These are phyloP conservation scores for Vultur gryphus DNA, from an alignment of 2,797 vertebrate species.

Conservation along the genomic window DNA sequence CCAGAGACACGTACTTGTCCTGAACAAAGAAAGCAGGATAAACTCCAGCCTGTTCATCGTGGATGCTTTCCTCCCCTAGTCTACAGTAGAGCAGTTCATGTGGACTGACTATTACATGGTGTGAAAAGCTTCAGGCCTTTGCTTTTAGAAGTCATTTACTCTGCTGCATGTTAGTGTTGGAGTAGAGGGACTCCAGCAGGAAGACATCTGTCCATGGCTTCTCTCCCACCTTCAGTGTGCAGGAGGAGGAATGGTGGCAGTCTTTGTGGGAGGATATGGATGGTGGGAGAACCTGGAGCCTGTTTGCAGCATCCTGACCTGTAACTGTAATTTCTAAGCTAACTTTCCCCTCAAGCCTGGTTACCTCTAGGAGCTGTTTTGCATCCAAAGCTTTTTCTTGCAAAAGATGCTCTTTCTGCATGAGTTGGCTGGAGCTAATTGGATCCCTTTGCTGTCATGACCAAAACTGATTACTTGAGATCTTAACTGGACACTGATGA, in stretches of 20 bases:
- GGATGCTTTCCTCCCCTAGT: neutral
- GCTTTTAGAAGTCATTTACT: neutral
- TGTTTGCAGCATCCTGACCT: neutral
- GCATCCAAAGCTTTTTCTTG: neutral
- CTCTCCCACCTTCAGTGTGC: neutral
- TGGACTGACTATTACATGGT: neutral
- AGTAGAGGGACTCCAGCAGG: neutral
- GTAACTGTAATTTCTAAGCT: neutral
- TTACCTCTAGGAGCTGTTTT: neutral
- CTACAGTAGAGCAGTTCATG: neutral
- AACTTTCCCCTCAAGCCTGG: neutral
- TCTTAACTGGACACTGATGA: neutral
- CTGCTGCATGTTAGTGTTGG: neutral
- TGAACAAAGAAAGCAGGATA: neutral
- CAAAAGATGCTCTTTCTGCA: neutral
- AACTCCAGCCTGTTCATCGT: neutral
- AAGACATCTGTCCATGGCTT: neutral
- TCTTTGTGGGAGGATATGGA: neutral
- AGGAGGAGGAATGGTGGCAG: neutral
- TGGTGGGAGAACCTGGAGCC: neutral
- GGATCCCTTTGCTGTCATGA: neutral
- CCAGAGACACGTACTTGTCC: neutral
- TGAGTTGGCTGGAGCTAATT: neutral
- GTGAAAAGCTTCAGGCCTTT: neutral
- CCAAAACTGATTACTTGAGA: neutral